phyloP scores from a whole-genome alignment of 2,113 vertebrate species.

The Crotalus horridus region DNA sequence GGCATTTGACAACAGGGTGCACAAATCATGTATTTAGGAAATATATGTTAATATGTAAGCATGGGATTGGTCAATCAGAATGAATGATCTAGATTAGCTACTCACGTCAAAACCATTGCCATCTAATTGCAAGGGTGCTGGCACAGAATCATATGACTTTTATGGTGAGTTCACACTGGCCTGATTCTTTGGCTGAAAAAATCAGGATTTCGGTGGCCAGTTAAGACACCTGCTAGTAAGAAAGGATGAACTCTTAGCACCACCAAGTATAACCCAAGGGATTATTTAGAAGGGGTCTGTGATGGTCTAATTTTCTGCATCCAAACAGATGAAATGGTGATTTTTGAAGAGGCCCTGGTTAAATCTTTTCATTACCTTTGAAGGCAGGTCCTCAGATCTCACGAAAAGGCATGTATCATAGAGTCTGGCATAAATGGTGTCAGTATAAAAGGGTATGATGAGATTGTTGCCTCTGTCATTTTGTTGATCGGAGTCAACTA shows the following conservation, averaged over 20 bases:
- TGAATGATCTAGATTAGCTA: not conserved
- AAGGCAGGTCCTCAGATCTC: not conserved
- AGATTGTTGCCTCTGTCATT: not conserved
- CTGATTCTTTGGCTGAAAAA: not conserved
- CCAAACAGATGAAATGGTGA: not conserved
- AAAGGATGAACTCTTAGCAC: not conserved
- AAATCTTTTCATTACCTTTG: not conserved
- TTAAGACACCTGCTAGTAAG: not conserved
- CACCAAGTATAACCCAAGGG: not conserved
- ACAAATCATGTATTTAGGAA: not conserved
- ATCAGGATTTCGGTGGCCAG: not conserved
- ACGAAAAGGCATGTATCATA: not conserved
- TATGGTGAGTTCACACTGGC: not conserved
- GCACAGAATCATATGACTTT: not conserved
- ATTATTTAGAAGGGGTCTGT: not conserved
- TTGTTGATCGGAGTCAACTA: not conserved
- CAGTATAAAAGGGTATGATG: not conserved
- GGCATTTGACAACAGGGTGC: too few species aligned
- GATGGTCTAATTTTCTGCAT: not conserved
- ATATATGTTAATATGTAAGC: not conserved
- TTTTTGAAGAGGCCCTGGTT: not conserved
- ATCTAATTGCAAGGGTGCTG: not conserved
- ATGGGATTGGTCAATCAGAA: not conserved
- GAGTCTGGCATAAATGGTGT: not conserved
- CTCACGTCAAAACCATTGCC: not conserved